Percentiles rank a stretch among this genome's conserved stretches.
These are phyloP conservation scores for Brenthis ino DNA, from an alignment of 2,888 invertebrate species.

Conservation along the genomic window DNA sequence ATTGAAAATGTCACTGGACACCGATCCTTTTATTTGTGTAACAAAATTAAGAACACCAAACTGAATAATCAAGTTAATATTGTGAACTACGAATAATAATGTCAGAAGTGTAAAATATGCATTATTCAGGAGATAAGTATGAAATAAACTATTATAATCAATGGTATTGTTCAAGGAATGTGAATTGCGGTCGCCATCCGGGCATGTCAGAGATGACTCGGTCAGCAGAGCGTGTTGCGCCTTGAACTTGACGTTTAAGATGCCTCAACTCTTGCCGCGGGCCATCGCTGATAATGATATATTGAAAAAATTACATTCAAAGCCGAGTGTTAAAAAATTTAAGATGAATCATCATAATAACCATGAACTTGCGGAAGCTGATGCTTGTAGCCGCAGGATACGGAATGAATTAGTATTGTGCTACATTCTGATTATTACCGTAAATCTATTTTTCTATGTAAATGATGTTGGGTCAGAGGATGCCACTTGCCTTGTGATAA, in stretches of 20 bases:
- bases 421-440: slow-evolving; percentile 2
- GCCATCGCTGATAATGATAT: slow-evolving; percentile 20
- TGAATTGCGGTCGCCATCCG: slow-evolving; percentile 12
- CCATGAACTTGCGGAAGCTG: slow-evolving; percentile 15
- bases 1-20: slow-evolving; percentile 15
- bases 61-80: not conserved
- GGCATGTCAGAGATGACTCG: slow-evolving; percentile 52
- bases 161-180: slow-evolving; percentile 3
- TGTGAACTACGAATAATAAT: not conserved
- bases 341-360: slow-evolving; percentile 3
- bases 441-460: slow-evolving; percentile 8
- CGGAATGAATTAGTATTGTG: slow-evolving; percentile 4
- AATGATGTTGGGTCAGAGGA: slow-evolving; percentile 11
- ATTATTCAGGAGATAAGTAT: not conserved
- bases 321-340: not conserved
- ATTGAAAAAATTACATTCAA: slow-evolving; percentile 34
- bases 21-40: slow-evolving; percentile 1
- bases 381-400: slow-evolving; percentile 1
- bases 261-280: slow-evolving; percentile 26
- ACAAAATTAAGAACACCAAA: not conserved
- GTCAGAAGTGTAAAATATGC: not conserved
- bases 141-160: not conserved
- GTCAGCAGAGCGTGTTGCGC: slow-evolving; percentile 51
- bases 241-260: slow-evolving; percentile 59
- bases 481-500: slow-evolving; percentile 4